Percentiles rank a stretch among this genome's conserved stretches.
phyloP scores from a whole-genome alignment of 2,113 vertebrate species.

The Channa maculata region DNA sequence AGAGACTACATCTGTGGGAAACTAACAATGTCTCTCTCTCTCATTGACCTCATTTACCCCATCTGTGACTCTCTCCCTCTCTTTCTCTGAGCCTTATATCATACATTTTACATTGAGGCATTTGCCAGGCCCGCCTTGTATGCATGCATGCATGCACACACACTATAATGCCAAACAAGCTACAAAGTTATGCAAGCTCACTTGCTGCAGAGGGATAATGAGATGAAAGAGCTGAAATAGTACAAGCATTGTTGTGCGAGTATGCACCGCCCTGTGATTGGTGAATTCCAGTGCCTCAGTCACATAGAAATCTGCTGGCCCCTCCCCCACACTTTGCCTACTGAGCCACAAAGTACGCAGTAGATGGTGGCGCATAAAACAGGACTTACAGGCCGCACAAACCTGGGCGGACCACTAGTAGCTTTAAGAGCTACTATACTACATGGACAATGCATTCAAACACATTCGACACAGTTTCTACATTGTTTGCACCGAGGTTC shows the following conservation, averaged over 20 bases:
- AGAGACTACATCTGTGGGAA: constrained; percentile 30
- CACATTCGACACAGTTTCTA: not conserved
- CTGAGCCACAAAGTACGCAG: constrained; percentile 22
- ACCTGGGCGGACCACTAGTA: constrained; percentile 23
- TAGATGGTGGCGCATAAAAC: constrained; percentile 42
- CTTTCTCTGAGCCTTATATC: constrained; percentile 33
- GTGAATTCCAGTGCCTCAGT: constrained; percentile 71
- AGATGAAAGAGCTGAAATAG: constrained; percentile 75
- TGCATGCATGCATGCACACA: constrained; percentile 13
- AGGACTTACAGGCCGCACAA: constrained; percentile 25
- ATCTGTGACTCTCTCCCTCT: constrained; percentile 12
- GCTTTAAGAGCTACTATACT: not conserved
- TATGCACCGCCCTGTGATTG: constrained; percentile 67
- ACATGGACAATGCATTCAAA: not conserved
- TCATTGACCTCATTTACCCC: constrained; percentile 38
- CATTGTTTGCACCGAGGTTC: not conserved
- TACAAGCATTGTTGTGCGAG: constrained; percentile 72
- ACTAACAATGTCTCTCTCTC: constrained; percentile 9
- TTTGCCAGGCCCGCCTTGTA: constrained; percentile 31
- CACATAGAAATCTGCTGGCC: constrained; percentile 64
- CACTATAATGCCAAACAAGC: constrained; percentile 72
- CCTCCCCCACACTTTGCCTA: constrained; percentile 61
- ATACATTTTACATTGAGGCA: constrained; percentile 51
- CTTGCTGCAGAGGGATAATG: constrained; percentile 69
- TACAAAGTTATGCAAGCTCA: constrained; percentile 71